phyloP scores from a whole-genome alignment of 1,140 invertebrate species.

The Drosophila melanica region DNA sequence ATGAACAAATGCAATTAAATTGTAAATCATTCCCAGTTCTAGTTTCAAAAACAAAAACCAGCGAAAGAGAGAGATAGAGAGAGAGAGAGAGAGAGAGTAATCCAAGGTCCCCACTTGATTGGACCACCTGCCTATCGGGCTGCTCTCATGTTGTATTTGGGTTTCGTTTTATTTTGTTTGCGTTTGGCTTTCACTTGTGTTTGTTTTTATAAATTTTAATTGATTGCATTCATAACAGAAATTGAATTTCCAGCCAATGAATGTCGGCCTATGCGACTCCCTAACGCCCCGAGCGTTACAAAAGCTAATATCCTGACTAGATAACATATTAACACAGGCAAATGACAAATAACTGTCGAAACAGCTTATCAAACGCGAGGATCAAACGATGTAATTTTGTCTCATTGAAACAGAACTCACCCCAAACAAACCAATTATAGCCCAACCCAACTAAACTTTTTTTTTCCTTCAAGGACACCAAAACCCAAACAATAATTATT shows the following conservation, averaged over 20 bases:
- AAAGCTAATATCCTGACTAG: neutral
- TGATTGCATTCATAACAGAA: slow-evolving; percentile 60
- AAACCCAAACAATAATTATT: neutral
- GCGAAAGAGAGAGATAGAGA: no score
- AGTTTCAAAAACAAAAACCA: neutral
- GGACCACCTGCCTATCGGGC: neutral
- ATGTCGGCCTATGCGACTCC: neutral
- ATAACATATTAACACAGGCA: no score
- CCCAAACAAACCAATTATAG: neutral
- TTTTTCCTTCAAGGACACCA: neutral
- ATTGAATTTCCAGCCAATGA: slow-evolving; percentile 29
- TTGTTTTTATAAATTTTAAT: slow-evolving; percentile 58
- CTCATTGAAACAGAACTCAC: neutral
- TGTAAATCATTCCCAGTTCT: slow-evolving; percentile 26
- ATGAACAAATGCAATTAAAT: slow-evolving; percentile 70
- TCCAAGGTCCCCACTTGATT: neutral
- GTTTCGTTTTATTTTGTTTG: slow-evolving; percentile 25
- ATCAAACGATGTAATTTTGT: no score
- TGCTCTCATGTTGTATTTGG: slow-evolving; percentile 14
- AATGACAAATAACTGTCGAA: no score
- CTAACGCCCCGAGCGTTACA: neutral
- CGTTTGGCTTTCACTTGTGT: slow-evolving; percentile 29
- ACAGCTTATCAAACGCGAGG: no score
- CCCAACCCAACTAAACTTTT: neutral
- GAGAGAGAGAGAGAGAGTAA: no score